Percentiles rank a stretch among this genome's conserved stretches.
phyloP scores from a whole-genome alignment of 2,113 vertebrate species.

The Nycticebus coucang region DNA sequence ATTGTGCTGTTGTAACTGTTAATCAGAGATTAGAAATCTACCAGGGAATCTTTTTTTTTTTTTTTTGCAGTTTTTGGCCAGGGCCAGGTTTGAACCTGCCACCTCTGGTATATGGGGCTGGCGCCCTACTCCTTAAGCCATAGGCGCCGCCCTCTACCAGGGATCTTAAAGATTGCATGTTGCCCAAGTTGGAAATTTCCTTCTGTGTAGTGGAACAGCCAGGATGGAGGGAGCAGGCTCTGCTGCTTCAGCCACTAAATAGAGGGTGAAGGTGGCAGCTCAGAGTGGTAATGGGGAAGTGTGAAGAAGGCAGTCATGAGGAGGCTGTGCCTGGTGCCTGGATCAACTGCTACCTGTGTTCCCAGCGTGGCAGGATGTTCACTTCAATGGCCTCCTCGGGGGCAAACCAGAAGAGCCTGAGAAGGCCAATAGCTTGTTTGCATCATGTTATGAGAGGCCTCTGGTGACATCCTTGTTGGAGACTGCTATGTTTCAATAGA shows the following conservation, averaged over 20 bases:
- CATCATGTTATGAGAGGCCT: background rate
- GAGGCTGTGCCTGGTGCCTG: background rate
- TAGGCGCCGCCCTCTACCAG: too few relatives aligned
- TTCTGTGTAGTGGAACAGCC: rapidly evolving
- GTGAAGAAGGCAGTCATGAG: background rate
- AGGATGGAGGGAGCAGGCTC: rapidly evolving
- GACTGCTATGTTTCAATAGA: background rate
- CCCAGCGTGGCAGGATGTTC: background rate
- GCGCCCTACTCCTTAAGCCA: too few relatives aligned
- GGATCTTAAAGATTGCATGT: background rate
- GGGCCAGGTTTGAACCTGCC: too few relatives aligned
- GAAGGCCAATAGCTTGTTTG: background rate
- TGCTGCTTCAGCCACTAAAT: background rate
- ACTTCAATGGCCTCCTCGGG: background rate
- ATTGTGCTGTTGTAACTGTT: too few relatives aligned
- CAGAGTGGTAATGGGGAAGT: background rate
- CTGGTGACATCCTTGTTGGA: background rate
- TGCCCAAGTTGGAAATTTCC: background rate
- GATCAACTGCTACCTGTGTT: background rate
- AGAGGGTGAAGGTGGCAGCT: background rate
- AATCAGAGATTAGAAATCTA: background rate
- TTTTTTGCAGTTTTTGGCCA: too few relatives aligned
- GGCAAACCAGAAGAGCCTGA: background rate
- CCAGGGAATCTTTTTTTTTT: too few relatives aligned
- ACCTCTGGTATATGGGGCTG: too few relatives aligned